Percentiles rank a stretch among this genome's conserved stretches.
Conservation (phyloP, 2,797 vertebrate species). For the Synaphobranchus kaupii region DNA sequence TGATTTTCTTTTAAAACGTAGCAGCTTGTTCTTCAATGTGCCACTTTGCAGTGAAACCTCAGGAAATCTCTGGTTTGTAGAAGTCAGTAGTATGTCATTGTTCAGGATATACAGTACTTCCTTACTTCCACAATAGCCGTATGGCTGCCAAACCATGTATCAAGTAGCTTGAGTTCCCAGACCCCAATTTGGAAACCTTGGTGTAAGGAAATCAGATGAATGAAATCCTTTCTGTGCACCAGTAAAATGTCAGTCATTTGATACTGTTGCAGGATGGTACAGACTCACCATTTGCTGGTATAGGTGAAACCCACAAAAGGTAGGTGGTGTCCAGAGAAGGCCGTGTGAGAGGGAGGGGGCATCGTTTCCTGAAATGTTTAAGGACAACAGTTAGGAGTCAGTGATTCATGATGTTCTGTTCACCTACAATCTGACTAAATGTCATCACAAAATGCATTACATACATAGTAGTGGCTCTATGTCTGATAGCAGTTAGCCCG, state of each 20-base stretch:
- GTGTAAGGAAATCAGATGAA: not conserved
- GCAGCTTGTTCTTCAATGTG: not conserved
- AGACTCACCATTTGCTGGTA: slow-evolving; percentile 95
- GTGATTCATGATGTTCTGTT: not conserved
- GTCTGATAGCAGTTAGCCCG: no score
- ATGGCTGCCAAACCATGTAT: not conserved
- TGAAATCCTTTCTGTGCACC: not conserved
- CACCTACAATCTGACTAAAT: not conserved
- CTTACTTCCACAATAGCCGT: no score
- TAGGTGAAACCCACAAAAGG: slow-evolving; percentile 98
- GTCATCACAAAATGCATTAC: not conserved
- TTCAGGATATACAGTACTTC: not conserved
- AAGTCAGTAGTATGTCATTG: not conserved
- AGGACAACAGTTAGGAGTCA: not conserved
- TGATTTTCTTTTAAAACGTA: not conserved
- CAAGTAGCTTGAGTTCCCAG: not conserved
- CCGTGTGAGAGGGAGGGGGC: slow-evolving; percentile 93
- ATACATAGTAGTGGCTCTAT: no score
- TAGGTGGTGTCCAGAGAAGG: slow-evolving; percentile 96
- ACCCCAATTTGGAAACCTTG: not conserved
- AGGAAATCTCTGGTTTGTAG: no score
- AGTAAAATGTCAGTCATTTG: not conserved
- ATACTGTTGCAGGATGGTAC: not conserved
- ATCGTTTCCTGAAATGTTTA: slow-evolving; percentile 84
- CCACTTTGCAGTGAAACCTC: no score